Conservation (phyloP, 2,113 vertebrate genomes). For the Podocnemis expansa region DNA sequence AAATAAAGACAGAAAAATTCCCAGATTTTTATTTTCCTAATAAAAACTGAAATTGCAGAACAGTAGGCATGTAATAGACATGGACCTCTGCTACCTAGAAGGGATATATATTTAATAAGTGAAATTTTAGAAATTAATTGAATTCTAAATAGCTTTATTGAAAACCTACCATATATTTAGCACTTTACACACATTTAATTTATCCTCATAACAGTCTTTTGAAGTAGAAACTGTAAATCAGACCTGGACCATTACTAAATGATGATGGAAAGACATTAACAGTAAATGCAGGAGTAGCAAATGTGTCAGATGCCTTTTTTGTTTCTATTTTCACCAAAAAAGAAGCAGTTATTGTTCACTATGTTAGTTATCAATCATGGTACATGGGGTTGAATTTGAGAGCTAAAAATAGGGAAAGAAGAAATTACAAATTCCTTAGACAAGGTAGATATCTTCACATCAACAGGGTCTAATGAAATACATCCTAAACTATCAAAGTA, state of each 20-base stretch:
- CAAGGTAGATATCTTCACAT: not conserved
- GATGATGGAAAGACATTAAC: not conserved
- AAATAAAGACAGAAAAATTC: no score
- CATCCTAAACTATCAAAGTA: not conserved
- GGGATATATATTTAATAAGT: not conserved
- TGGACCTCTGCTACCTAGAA: not conserved
- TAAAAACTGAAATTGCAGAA: no score
- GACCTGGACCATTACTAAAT: not conserved
- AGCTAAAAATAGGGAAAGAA: not conserved
- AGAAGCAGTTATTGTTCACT: not conserved
- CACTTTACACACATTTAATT: not conserved
- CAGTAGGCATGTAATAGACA: not conserved
- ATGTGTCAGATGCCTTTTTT: not conserved
- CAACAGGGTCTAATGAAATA: not conserved
- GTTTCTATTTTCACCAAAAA: not conserved
- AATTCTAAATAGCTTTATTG: not conserved
- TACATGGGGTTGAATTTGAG: not conserved
- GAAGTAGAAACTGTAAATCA: not conserved
- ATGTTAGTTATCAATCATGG: not conserved
- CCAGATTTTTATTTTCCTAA: no score
- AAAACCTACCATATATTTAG: not conserved
- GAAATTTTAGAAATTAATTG: not conserved
- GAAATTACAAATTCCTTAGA: not conserved
- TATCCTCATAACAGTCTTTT: not conserved
- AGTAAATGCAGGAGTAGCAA: not conserved